A percentile compares a stretch with the other conserved stretches of the same genome.
These are phyloP conservation scores for Austrofundulus limnaeus DNA, from an alignment of 2,113 vertebrate genomes.

Conservation along the genomic window DNA sequence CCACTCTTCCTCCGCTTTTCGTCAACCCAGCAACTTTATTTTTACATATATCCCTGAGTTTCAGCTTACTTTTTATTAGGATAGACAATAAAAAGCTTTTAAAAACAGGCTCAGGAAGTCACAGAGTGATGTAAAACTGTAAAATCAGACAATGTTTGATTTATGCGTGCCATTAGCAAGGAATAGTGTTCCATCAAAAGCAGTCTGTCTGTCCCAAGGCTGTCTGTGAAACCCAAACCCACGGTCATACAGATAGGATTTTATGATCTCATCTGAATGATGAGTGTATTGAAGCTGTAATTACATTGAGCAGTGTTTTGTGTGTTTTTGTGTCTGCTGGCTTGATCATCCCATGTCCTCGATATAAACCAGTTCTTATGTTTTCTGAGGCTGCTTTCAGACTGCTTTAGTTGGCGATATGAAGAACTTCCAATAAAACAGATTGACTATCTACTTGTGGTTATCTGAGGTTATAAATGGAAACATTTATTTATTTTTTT, in stretches of 20 bases:
- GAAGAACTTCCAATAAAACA: not conserved
- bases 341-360: constrained; percentile 27
- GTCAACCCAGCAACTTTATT: constrained; percentile 28
- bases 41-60: constrained; percentile 33
- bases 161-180: constrained; percentile 66
- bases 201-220: constrained; percentile 60
- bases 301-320: constrained; percentile 53
- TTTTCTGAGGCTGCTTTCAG: not conserved
- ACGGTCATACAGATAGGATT: constrained; percentile 45
- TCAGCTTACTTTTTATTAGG: constrained; percentile 50
- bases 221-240: constrained; percentile 57
- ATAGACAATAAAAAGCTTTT: constrained; percentile 16
- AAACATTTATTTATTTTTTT: not conserved
- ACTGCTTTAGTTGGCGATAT: constrained; percentile 23
- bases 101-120: constrained; percentile 61
- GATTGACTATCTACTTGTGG: not conserved
- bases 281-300: constrained; percentile 60
- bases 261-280: constrained; percentile 64
- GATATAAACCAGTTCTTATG: constrained; percentile 18
- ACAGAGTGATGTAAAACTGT: constrained; percentile 61
- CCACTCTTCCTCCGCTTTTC: constrained; percentile 16
- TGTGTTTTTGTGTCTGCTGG: constrained; percentile 12
- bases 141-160: constrained; percentile 67
- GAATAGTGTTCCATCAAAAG: constrained; percentile 71
- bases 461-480: too few species aligned